Evolutionary conservation across 2,113 vertebrate species (phyloP).

Genomic region (Corythoichthys haematopterus): DNA sequence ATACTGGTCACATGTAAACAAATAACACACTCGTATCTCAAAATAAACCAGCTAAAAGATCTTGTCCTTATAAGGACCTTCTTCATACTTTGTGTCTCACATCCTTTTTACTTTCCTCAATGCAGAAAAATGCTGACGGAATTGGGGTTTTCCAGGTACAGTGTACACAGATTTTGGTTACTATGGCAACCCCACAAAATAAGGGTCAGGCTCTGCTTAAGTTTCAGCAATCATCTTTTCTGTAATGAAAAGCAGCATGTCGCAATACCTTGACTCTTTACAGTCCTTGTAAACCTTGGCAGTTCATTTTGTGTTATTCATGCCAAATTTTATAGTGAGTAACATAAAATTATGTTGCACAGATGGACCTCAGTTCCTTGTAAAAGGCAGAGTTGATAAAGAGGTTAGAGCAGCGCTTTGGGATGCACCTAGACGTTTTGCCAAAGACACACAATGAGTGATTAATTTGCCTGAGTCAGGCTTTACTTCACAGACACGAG

Average conservation of each 20-base stretch:
- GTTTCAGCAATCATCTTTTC: constrained; percentile 48
- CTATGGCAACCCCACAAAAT: constrained; percentile 61
- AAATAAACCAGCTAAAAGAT: background rate
- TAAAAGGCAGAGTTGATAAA: constrained; percentile 17
- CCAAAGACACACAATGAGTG: constrained; percentile 41
- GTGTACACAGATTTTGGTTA: constrained; percentile 54
- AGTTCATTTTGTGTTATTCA: constrained; percentile 24
- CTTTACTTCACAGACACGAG: constrained; percentile 30
- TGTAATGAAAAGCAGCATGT: constrained; percentile 58
- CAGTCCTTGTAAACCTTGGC: constrained; percentile 1
- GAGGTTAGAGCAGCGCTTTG: constrained; percentile 18
- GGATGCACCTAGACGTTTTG: constrained; percentile 15
- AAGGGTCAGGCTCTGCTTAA: constrained; percentile 52
- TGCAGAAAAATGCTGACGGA: constrained; percentile 33
- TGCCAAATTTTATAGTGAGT: constrained; percentile 11
- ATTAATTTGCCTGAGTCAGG: constrained; percentile 28
- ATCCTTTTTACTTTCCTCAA: constrained; percentile 19
- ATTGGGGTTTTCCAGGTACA: constrained; percentile 59
- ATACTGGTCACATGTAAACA: background rate
- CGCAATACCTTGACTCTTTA: constrained; percentile 21
- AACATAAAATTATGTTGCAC: background rate
- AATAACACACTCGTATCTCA: background rate
- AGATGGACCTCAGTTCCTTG: background rate
- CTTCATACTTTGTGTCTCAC: constrained; percentile 16
- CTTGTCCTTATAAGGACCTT: background rate